phyloP scores from a whole-genome alignment of 2,113 vertebrate species.

The Tachysurus vachellii region DNA sequence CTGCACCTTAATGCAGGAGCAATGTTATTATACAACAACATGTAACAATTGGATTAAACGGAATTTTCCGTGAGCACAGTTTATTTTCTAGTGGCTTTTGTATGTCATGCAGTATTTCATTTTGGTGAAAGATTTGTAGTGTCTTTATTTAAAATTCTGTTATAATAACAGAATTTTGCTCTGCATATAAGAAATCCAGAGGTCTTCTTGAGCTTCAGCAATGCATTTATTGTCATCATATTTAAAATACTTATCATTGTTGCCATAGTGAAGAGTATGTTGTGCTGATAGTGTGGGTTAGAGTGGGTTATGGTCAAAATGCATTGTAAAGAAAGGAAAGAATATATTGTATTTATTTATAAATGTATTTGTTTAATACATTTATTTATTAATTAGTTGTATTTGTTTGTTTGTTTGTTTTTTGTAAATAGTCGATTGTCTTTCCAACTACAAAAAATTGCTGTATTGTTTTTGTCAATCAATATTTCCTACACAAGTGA shows the following conservation, averaged over 20 bases:
- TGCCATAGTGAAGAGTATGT: constrained; percentile 40
- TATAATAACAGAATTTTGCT: background rate
- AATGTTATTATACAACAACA: background rate
- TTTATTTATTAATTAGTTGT: background rate
- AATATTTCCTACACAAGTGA: no score
- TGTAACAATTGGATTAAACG: background rate
- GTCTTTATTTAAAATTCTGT: background rate
- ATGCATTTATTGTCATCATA: constrained; percentile 28
- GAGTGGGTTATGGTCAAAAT: background rate
- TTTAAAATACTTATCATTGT: constrained; percentile 32
- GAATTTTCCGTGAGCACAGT: background rate
- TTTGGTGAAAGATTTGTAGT: background rate
- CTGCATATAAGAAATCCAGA: background rate
- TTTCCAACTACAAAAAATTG: background rate
- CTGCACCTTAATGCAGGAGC: background rate
- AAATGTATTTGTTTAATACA: background rate
- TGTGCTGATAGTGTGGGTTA: background rate
- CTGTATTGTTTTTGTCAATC: no score
- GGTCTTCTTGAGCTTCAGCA: background rate
- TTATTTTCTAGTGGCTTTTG: background rate
- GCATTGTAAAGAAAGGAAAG: background rate
- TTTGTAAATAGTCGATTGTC: background rate
- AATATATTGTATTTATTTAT: background rate
- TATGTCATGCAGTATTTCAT: background rate
- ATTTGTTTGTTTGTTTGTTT: background rate